Conservation (phyloP, 2,113 vertebrate species). For the Halichoerus grypus region DNA sequence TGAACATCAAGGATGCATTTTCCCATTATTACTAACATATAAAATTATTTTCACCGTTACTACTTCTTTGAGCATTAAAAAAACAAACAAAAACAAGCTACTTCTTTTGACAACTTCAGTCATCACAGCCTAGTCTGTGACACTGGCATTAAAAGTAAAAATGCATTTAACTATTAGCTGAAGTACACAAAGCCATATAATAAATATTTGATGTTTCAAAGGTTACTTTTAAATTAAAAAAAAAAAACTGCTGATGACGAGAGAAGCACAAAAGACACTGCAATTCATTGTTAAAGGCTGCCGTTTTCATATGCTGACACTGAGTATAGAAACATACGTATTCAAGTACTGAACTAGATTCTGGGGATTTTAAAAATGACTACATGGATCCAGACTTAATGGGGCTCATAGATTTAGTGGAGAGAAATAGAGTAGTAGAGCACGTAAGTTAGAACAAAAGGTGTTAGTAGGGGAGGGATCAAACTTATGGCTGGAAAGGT, state of each 20-base stretch:
- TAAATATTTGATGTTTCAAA: conserved; percentile 53
- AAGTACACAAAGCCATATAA: not conserved
- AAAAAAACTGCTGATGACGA: not conserved
- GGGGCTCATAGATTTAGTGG: not conserved
- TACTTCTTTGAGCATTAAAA: conserved; percentile 19
- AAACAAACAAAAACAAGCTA: not conserved
- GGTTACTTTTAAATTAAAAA: not conserved
- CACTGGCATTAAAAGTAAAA: not conserved
- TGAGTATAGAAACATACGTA: not conserved
- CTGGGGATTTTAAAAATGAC: not conserved
- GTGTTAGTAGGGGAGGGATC: not conserved
- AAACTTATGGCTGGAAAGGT: not conserved
- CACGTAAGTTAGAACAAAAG: not conserved
- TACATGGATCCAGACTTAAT: not conserved
- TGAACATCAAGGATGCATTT: not conserved
- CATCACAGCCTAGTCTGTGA: not conserved
- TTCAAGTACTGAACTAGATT: conserved; percentile 19
- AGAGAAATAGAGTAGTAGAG: not conserved
- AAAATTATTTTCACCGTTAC: conserved; percentile 45
- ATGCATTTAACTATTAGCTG: not conserved
- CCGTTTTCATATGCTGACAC: not conserved
- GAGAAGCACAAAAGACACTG: not conserved
- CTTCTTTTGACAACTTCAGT: conserved; percentile 34
- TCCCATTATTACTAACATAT: conserved; percentile 20
- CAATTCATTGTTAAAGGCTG: not conserved